Percentiles rank a stretch among this genome's conserved stretches.
phyloP scores from a whole-genome alignment of 2,113 vertebrate genomes.

The Marcusenius ussheri region DNA sequence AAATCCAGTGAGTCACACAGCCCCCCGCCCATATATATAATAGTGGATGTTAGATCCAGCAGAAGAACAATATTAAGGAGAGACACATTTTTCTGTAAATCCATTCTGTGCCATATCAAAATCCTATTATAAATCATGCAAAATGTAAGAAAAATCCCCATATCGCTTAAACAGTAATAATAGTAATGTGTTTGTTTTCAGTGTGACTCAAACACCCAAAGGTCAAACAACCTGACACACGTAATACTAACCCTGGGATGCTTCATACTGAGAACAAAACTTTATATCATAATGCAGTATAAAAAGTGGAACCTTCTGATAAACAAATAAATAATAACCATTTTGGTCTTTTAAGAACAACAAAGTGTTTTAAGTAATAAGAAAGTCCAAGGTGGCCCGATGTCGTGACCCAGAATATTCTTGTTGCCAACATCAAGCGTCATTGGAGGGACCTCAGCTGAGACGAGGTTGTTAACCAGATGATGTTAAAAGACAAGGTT shows the following conservation, averaged over 20 bases:
- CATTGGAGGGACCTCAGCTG: neutral
- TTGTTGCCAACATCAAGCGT: neutral
- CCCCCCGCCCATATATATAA: neutral
- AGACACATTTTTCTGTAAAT: neutral
- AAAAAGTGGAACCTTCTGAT: neutral
- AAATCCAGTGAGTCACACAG: neutral
- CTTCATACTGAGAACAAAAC: neutral
- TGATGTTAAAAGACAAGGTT: neutral
- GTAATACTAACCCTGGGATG: neutral
- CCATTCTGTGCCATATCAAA: neutral
- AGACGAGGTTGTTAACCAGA: neutral
- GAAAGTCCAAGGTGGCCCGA: neutral
- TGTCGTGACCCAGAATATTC: neutral
- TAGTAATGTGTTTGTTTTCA: neutral
- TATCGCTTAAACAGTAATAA: conserved; percentile 17
- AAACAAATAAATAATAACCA: neutral
- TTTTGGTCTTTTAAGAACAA: neutral
- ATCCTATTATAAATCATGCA: neutral
- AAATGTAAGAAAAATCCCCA: conserved; percentile 41
- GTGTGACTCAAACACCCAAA: conserved; percentile 32
- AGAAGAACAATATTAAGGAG: neutral
- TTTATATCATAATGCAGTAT: neutral
- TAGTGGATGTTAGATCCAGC: conserved; percentile 6
- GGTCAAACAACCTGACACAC: neutral
- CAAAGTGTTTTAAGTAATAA: neutral